Conservation (phyloP, 2,888 invertebrate genomes). For the Brachycybe producta region DNA sequence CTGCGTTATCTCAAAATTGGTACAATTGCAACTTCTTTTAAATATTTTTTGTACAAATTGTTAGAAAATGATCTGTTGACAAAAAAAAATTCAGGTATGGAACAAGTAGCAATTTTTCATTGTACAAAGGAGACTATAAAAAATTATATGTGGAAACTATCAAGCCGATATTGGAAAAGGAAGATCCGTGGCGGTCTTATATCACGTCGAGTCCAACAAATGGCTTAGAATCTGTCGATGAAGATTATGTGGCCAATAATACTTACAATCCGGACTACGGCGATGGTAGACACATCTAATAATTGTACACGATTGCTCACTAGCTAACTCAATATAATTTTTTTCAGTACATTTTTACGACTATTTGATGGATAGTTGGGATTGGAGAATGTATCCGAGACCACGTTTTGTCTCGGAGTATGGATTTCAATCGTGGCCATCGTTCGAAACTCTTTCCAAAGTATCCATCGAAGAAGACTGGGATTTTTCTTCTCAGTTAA, state of each 20-base stretch:
- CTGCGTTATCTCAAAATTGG: constrained; percentile 72
- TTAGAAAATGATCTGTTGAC: constrained; percentile 7
- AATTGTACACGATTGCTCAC: no score
- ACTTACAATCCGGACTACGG: constrained; percentile 39
- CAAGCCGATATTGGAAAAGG: constrained; percentile 45
- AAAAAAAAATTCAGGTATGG: constrained; percentile 39
- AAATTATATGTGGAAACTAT: constrained; percentile 69
- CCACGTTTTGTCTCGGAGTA: constrained; percentile 42
- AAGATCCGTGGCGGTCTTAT: constrained; percentile 53
- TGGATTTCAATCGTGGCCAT: constrained; percentile 41
- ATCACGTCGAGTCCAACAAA: constrained; percentile 86
- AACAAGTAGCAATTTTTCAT: constrained; percentile 40
- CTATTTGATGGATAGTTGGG: constrained; percentile 38
- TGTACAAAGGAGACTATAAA: constrained; percentile 62
- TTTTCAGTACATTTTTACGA: constrained; percentile 29
- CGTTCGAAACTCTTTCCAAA: constrained; percentile 29
- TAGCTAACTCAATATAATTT: no score
- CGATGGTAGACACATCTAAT: constrained; percentile 32
- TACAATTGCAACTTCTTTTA: constrained; percentile 25
- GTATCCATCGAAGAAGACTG: constrained; percentile 30
- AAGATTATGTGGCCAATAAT: constrained; percentile 37
- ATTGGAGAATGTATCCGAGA: constrained; percentile 32
- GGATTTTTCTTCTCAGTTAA: constrained; percentile 24
- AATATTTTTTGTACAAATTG: neutral
- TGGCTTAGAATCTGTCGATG: constrained; percentile 40